phyloP scores from a whole-genome alignment of 2,888 invertebrate species.

The Tenthredo scrophulariae region DNA sequence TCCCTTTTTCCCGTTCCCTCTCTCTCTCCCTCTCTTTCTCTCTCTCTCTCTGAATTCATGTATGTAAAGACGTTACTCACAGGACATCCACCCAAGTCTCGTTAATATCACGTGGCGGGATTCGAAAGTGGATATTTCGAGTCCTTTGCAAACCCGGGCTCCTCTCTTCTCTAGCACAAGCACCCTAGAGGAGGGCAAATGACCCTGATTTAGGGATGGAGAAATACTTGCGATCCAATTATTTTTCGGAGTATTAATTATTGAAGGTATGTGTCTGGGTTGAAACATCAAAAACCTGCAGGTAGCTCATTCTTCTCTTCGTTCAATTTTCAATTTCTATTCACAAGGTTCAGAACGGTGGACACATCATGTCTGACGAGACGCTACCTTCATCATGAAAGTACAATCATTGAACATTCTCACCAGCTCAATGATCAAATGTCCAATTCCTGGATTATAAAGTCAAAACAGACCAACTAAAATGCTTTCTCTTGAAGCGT shows the following conservation, averaged over 20 bases:
- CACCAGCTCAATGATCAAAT: background rate
- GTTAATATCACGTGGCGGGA: slow-evolving; percentile 19
- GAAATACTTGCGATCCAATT: slow-evolving; percentile 5
- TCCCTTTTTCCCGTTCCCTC: background rate
- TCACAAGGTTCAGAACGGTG: background rate
- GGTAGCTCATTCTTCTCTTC: background rate
- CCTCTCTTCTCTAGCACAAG: background rate
- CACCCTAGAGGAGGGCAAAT: background rate
- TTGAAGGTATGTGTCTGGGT: background rate
- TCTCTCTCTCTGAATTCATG: slow-evolving; percentile 3
- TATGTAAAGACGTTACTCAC: slow-evolving; percentile 31
- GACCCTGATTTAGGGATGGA: background rate
- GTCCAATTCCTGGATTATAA: background rate
- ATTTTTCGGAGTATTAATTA: background rate
- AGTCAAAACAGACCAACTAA: no score
- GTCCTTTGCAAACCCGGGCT: background rate
- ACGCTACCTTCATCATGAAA: background rate
- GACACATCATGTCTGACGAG: background rate
- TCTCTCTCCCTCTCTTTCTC: background rate
- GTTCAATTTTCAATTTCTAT: background rate
- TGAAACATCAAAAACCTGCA: background rate
- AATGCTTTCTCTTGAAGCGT: no score
- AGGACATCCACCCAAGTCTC: slow-evolving; percentile 20
- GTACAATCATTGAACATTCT: background rate
- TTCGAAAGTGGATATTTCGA: slow-evolving; percentile 20